These are phyloP conservation scores for Epizoanthus illoricatus DNA, from an alignment of 92 coral and sea anemone genomes.

Conservation along the genomic window DNA sequence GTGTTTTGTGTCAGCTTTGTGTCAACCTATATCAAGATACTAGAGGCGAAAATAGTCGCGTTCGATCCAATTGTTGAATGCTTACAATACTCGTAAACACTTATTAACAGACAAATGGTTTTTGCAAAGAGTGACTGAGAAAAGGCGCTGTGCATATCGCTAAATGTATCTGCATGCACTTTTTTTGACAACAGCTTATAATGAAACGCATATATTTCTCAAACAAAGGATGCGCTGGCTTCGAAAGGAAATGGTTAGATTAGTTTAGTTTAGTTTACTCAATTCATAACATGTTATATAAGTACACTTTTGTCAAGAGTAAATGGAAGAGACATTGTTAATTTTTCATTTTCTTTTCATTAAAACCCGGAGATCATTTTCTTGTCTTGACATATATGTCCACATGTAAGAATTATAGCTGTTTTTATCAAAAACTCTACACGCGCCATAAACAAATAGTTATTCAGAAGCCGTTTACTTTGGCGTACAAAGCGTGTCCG, in stretches of 20 bases:
- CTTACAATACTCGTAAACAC: neutral
- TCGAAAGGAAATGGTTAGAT: neutral
- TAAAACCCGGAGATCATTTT: neutral
- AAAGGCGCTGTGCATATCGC: neutral
- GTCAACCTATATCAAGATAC: neutral
- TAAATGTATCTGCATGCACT: neutral
- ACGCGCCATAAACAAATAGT: constrained; percentile 25
- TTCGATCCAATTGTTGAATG: neutral
- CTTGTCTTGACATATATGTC: constrained; percentile 21
- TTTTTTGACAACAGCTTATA: neutral
- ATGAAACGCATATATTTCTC: neutral
- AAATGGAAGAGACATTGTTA: constrained; percentile 26
- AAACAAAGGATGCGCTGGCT: neutral
- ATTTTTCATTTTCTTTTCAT: constrained; percentile 2
- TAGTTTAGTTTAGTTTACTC: neutral
- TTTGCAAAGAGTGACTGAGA: constrained; percentile 4
- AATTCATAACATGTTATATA: neutral
- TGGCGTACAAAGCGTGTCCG: neutral
- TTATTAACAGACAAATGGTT: neutral
- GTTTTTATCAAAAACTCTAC: neutral
- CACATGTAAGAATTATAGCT: constrained; percentile 3
- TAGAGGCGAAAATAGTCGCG: neutral
- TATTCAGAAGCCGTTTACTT: neutral
- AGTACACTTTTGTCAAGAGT: constrained; percentile 9
- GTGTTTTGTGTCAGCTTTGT: constrained; percentile 14